These are phyloP conservation scores for Bembecia ichneumoniformis DNA, from an alignment of 2,888 invertebrate species.

Conservation along the genomic window DNA sequence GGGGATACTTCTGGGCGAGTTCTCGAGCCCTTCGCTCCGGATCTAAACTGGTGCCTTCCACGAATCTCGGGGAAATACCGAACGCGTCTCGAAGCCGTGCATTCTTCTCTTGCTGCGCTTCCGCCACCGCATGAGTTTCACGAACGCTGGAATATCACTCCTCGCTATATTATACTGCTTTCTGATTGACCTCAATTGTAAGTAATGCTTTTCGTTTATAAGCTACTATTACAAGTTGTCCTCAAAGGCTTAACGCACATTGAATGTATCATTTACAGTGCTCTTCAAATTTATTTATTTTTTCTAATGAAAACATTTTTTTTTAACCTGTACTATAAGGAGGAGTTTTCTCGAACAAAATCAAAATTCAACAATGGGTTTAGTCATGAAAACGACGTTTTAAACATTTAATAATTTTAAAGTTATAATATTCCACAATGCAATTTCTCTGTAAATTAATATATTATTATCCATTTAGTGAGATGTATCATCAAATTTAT, in stretches of 20 bases:
- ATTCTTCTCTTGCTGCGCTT: constrained; percentile 96
- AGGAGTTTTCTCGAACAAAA: no score
- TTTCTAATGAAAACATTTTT: no score
- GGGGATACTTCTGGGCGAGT: constrained; percentile 75
- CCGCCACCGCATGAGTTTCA: constrained; percentile 96
- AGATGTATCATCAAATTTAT: no score
- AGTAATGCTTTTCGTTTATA: background rate
- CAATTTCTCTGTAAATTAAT: no score
- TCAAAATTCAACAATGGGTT: no score
- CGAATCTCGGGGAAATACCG: constrained; percentile 93
- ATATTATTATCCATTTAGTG: no score
- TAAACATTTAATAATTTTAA: no score
- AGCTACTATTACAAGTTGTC: background rate
- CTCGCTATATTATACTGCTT: background rate
- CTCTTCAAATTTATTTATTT: no score
- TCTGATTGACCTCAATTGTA: background rate
- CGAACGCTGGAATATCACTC: constrained; percentile 80
- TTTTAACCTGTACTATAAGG: no score
- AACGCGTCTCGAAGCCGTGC: constrained; percentile 93
- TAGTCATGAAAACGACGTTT: no score
- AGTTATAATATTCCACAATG: no score
- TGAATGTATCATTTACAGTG: background rate
- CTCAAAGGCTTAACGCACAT: background rate
- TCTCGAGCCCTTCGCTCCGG: constrained; percentile 75
- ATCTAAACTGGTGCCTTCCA: constrained; percentile 94